phyloP scores from a whole-genome alignment of 1,140 invertebrate genomes.

The Drosophila navojoa region DNA sequence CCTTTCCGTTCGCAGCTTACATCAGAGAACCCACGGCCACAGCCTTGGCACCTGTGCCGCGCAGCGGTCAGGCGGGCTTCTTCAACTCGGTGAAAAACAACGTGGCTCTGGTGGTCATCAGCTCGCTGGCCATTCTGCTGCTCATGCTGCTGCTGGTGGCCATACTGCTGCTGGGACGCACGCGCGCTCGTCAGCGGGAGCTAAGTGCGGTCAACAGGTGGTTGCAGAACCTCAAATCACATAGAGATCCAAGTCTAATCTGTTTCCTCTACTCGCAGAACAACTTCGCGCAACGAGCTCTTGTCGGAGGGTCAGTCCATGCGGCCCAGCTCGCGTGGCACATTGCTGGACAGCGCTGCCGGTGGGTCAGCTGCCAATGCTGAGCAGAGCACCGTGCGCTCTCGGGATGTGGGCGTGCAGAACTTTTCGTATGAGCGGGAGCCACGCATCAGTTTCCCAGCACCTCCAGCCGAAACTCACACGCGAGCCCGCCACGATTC shows the following conservation, averaged over 20 bases:
- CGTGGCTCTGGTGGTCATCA: constrained; percentile 80
- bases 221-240: background rate
- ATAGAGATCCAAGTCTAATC: background rate
- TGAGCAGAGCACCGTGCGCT: constrained; percentile 53
- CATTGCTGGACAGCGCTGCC: constrained; percentile 40
- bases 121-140: constrained; percentile 86
- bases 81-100: constrained; percentile 85
- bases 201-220: constrained; percentile 66
- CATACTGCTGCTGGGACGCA: constrained; percentile 86
- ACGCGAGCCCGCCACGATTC: constrained; percentile 60
- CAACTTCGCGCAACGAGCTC: constrained; percentile 74
- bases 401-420: constrained; percentile 64
- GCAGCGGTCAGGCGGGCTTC: constrained; percentile 87
- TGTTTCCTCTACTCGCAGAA: constrained; percentile 34
- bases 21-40: constrained; percentile 86
- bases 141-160: constrained; percentile 87
- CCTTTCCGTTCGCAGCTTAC: constrained; percentile 86
- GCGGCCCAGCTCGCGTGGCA: constrained; percentile 67
- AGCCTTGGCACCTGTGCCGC: constrained; percentile 86
- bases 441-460: constrained; percentile 70
- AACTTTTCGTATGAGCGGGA: constrained; percentile 76
- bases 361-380: constrained; percentile 24
- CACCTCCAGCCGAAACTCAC: constrained; percentile 47
- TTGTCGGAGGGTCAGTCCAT: constrained; percentile 71
- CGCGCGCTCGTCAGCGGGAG: constrained; percentile 85